Conservation (phyloP, 2,113 vertebrate genomes). For the Rhabdomys dilectus region DNA sequence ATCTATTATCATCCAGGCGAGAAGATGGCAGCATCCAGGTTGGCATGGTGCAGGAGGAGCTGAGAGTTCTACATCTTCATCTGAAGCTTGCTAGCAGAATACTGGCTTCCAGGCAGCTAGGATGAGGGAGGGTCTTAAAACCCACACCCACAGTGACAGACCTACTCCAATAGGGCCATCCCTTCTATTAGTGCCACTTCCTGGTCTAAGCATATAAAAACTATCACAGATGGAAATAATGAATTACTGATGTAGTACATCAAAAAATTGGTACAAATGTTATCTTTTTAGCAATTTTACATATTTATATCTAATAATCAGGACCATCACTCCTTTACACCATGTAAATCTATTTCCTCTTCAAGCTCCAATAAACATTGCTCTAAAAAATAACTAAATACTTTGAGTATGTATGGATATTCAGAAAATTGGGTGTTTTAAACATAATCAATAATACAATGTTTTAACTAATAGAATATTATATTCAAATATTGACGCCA, state of each 20-base stretch:
- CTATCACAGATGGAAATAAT: constrained; percentile 40
- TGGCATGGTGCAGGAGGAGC: too few relatives aligned
- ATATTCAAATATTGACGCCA: constrained; percentile 57
- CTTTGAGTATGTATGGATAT: neutral
- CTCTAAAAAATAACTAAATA: constrained; percentile 40
- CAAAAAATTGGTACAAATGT: constrained; percentile 34
- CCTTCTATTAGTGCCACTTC: too few relatives aligned
- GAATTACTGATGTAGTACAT: constrained; percentile 51
- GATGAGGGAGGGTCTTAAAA: too few relatives aligned
- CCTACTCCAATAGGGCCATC: too few relatives aligned
- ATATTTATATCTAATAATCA: constrained; percentile 45
- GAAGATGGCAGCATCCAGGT: too few relatives aligned
- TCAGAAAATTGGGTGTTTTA: constrained; percentile 38
- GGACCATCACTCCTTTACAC: constrained; percentile 20
- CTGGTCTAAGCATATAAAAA: too few relatives aligned
- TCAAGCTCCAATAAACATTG: constrained; percentile 28
- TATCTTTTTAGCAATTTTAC: constrained; percentile 62
- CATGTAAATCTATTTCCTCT: constrained; percentile 20
- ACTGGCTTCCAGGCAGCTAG: too few relatives aligned
- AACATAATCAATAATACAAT: constrained; percentile 33
- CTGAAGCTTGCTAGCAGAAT: too few relatives aligned
- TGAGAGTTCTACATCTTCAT: too few relatives aligned
- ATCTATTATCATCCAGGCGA: too few relatives aligned
- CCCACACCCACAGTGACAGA: too few relatives aligned
- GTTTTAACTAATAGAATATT: neutral